Conservation (phyloP, 2,797 vertebrate species). For the Sparidentex hasta region DNA sequence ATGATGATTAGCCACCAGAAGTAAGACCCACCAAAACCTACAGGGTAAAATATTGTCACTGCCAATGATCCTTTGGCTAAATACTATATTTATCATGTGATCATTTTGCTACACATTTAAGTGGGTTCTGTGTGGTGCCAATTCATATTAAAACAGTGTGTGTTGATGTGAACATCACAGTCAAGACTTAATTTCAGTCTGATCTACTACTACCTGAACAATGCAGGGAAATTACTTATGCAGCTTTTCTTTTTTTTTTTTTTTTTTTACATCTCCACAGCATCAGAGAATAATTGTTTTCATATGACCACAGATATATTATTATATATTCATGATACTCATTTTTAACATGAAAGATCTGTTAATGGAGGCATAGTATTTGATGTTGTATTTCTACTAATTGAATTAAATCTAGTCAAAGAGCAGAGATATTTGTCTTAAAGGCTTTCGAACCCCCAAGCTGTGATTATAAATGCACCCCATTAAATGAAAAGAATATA, state of each 20-base stretch:
- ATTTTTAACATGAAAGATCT: conserved; percentile 83
- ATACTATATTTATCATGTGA: background rate
- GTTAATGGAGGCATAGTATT: conserved; percentile 82
- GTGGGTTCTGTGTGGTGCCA: background rate
- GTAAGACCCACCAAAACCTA: background rate
- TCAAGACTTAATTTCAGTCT: conserved; percentile 1
- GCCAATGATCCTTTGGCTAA: background rate
- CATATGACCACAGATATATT: conserved; percentile 68
- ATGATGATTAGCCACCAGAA: background rate
- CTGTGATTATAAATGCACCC: conserved; percentile 85
- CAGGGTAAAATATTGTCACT: conserved; percentile 21
- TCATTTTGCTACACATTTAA: background rate
- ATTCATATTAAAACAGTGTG: conserved; percentile 33
- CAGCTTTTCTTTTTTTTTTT: background rate
- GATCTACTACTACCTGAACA: conserved; percentile 15
- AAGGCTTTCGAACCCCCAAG: conserved; percentile 81
- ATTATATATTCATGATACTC: conserved; percentile 78
- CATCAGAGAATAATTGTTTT: conserved; percentile 67
- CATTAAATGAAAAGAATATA: conserved; percentile 86
- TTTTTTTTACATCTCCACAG: conserved; percentile 30
- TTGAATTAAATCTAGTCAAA: conserved; percentile 87
- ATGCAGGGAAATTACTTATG: conserved; percentile 9
- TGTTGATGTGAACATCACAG: conserved; percentile 7
- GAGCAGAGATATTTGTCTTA: conserved; percentile 85
- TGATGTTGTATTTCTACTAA: conserved; percentile 86